These are phyloP conservation scores for Bombylius discolor DNA, from an alignment of 2,888 invertebrate species.

Conservation along the genomic window DNA sequence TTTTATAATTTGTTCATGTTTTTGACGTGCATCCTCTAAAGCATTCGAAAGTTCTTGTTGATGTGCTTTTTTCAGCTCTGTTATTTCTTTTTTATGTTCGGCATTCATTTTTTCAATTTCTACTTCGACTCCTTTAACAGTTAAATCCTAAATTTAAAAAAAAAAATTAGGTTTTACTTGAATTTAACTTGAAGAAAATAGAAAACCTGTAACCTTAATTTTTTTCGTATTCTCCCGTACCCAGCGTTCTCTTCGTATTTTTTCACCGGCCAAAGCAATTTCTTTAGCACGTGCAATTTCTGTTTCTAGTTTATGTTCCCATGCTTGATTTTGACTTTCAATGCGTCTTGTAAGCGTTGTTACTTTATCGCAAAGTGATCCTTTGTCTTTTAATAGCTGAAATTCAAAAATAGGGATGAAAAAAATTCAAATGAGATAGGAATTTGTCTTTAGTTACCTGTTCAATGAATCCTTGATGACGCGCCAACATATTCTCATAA, in stretches of 20 bases:
- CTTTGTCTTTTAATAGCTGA: conserved; percentile 65
- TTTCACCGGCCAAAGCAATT: conserved; percentile 64
- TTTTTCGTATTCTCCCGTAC: conserved; percentile 72
- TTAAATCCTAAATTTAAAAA: conserved; percentile 47
- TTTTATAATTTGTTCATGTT: conserved; percentile 48
- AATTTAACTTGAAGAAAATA: not conserved
- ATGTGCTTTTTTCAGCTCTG: conserved; percentile 39
- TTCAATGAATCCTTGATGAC: conserved; percentile 75
- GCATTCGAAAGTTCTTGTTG: conserved; percentile 57
- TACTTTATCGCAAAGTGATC: conserved; percentile 51
- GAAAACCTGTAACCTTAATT: conserved; percentile 49
- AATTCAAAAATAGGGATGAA: not conserved
- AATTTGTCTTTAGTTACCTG: conserved; percentile 37
- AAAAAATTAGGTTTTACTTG: not conserved
- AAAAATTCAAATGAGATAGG: not conserved
- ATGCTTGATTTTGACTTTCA: conserved; percentile 44
- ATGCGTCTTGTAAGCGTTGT: conserved; percentile 32
- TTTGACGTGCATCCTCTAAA: conserved; percentile 50
- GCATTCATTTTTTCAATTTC: conserved; percentile 69
- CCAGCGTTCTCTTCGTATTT: conserved; percentile 62
- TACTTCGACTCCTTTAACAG: conserved; percentile 75
- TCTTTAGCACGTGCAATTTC: conserved; percentile 64
- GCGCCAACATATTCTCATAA: conserved; percentile 56
- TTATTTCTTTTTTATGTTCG: conserved; percentile 52
- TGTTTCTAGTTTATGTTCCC: conserved; percentile 61